Evolutionary conservation across 2,113 vertebrate species (phyloP), one percentile per base, ranked within the genome.

Genomic region (Elanus axillaris): DNA sequence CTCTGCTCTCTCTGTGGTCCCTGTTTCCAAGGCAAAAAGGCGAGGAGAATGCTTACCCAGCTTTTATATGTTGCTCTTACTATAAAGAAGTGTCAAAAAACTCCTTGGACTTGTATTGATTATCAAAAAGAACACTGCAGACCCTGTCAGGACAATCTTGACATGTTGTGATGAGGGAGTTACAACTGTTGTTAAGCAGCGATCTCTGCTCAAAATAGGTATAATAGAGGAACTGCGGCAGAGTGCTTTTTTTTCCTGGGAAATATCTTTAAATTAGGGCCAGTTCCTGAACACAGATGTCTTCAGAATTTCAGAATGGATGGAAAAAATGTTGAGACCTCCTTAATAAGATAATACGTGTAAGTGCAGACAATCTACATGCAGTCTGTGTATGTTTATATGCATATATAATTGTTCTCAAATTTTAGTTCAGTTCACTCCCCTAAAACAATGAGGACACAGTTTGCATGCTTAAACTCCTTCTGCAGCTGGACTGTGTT

Each of bases 321-420:
- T 31, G 11, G 32, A 38, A 50, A 42, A 66, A 86, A 48, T 3
- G 3, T 59, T 63, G 42, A 56, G 50, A 16, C 22, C 31, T 74
- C n/a, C 17, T 48, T 67, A 36, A 19, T 53, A 38, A 56, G 7
- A 38, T n/a, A n/a, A n/a, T 13, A 32, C 2, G 1, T 38, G 0
- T 17, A 84, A 69, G 13, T 53, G 48, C 68, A 75, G 34, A 26
- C 50, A 42, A 13, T 29, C 25, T 68, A 5, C 17, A 15, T 27
- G 23, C 13, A 58, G 20, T 25, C 36, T 58, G 0, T 52, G 9
- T 75, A 10, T 83, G 34, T 52, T 56, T 50, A 12, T 74, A 5
- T n/a, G 6, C 4, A 11, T 34, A 6, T 34, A 4, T 27, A 52
- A 26, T 34, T 59, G 21, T 72, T 53, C 9, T 45, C 40, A 45